These are phyloP conservation scores for Eupithecia dodoneata DNA, from an alignment of 2,888 invertebrate species.

Conservation along the genomic window DNA sequence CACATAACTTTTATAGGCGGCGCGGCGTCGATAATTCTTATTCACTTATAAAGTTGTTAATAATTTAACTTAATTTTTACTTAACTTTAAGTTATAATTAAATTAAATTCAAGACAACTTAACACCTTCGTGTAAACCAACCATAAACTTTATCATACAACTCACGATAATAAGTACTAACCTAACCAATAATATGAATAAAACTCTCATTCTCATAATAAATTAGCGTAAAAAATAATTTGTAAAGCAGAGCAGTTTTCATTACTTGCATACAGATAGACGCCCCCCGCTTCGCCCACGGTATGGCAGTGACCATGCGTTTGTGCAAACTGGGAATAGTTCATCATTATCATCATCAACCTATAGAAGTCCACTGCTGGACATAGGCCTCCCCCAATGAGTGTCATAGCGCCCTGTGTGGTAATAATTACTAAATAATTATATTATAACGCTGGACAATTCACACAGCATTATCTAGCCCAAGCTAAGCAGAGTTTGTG, in stretches of 20 bases:
- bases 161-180: neutral
- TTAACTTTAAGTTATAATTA: too few species aligned
- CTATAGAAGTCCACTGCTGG: too few species aligned
- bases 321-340: constrained; percentile 12
- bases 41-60: too few species aligned
- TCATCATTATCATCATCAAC: too few species aligned
- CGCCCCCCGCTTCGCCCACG: constrained; percentile 75
- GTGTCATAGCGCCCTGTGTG: too few species aligned
- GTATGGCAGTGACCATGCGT: constrained; percentile 53
- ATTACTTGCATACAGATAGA: constrained; percentile 68
- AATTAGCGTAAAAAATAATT: constrained; percentile 37
- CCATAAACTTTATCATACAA: neutral
- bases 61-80: too few species aligned
- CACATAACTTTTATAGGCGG: too few species aligned
- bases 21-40: neutral
- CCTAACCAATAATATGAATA: neutral
- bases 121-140: neutral
- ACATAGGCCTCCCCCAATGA: too few species aligned
- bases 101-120: neutral
- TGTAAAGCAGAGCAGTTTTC: constrained; percentile 37
- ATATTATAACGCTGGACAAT: too few species aligned
- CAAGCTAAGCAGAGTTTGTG: too few species aligned
- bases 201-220: neutral
- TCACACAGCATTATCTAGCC: too few species aligned
- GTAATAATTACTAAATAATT: too few species aligned